phyloP scores from a whole-genome alignment of 2,113 vertebrate genomes.

The Hemichromis elongatus region DNA sequence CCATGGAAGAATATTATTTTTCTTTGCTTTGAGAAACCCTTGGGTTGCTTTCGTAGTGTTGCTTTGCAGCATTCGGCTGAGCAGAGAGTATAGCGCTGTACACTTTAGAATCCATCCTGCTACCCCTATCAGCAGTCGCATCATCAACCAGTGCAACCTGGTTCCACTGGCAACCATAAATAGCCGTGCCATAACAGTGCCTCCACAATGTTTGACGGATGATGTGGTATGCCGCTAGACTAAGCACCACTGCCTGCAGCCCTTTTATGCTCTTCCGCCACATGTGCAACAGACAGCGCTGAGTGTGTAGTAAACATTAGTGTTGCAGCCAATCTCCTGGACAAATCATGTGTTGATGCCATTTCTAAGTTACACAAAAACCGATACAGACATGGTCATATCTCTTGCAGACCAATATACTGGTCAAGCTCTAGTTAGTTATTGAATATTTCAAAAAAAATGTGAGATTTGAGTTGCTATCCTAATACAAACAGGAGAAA shows the following conservation, averaged over 20 bases:
- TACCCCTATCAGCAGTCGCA: not conserved
- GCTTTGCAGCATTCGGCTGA: not conserved
- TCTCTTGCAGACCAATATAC: not conserved
- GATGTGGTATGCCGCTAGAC: not conserved
- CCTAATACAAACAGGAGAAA: not conserved
- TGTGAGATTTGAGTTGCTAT: not conserved
- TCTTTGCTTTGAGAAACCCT: not conserved
- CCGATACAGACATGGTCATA: not conserved
- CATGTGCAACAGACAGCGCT: not conserved
- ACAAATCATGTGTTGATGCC: not conserved
- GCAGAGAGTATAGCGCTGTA: not conserved
- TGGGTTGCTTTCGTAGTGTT: not conserved
- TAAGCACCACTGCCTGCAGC: not conserved
- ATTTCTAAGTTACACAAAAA: not conserved
- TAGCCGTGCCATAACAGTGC: not conserved
- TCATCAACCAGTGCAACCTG: not conserved
- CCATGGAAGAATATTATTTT: not conserved
- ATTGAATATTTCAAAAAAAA: not conserved
- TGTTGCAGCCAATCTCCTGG: not conserved
- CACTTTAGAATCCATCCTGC: not conserved
- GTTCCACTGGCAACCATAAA: not conserved
- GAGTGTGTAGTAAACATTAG: not conserved
- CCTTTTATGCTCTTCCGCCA: not conserved
- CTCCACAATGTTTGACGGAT: not conserved
- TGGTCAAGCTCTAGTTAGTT: not conserved